Evolutionary conservation across 2,113 vertebrate species (phyloP), one percentile per base, ranked within the genome.

Genomic region (Erythrolamprus reginae): DNA sequence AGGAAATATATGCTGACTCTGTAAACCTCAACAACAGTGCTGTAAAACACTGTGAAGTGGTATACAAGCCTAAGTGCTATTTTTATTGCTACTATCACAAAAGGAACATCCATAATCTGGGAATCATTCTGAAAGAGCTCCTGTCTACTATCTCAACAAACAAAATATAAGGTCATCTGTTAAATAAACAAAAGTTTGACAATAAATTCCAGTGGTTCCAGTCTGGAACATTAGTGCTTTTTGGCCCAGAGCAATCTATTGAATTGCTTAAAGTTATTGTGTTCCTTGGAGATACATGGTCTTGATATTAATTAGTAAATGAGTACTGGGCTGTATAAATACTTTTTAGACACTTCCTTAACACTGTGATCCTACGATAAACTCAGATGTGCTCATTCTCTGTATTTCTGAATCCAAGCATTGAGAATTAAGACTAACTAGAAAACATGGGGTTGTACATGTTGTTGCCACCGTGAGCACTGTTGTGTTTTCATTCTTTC

Each of bases 141-240:
- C 70, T 77, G 19, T 77, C 33, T 77, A 3, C 33, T 42, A 77
- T 10, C 33, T 77, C 33, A 77, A 21, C 70, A 77, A 21, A 21
- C 33, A 38, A 38, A 6, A 77, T 77, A 77, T 77, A 38, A 38
- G 33, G 33, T 38, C 10, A 2, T 88, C 47, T 89, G 77, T 88
- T 88, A 1, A 47, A 4, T 89, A 90, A 86, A 56, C 10, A 82
- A 52, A 7, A 91, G 3, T 55, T 89, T 61, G 45, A 61, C 77
- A 58, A 61, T 84, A 50, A 21, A 48, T 56, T 93, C 93, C 56
- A 92, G n/a, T 58, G 89, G 24, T 50, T 19, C 23, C 87, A 86
- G n/a, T 53, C 91, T 82, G 89, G 83, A 88, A 12, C 48, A 38
- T 95, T 95, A 94, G 93, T 92, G 19, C 56, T 90, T 94, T 89